Evolutionary conservation across 1,140 invertebrate species (phyloP), one percentile per base, ranked within the genome.

Genomic region (Zaprionus vittiger): DNA sequence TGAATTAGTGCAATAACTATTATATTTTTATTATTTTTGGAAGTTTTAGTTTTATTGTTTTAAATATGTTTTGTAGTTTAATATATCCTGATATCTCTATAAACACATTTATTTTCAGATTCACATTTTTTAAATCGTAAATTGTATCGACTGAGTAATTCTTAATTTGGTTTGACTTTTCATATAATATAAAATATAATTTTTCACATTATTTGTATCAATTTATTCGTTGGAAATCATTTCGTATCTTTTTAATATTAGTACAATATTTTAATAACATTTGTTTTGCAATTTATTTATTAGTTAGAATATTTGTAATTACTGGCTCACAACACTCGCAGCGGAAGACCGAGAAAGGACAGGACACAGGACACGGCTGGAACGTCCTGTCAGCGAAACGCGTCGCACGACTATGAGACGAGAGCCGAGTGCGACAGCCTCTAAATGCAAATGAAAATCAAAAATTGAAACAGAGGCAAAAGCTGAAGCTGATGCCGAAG

Each of bases 361-460:
- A 47, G 56, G 61, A 62, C 44, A 31, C 83, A 76, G 84, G 72
- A 79, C 81, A 79, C 71, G 72, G 79, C 28, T 80, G 83, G 77
- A 38, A 90, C 85, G 85, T 89, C 85, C 85, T 90, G 72, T 61
- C 85, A 74, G 66, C 69, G 61, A 73, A 85, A 64, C 85, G 79
- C 70, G 69, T 69, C 60, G 80, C 70, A 78, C 66, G 73, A 86
- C 83, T 87, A 83, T 86, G 83, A 83, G 52, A 49, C 77, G 60
- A 80, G 64, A 74, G 77, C 77, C 80, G 77, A 87, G 73, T 75
- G 56, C 66, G 80, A 55, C 80, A 69, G 80, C 69, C 83, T 87
- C 84, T 84, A 89, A 89, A 89, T 89, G 84, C 79, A 89, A 89
- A 89, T 89, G 75, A 81, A 89, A 89, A 90, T 89, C 83, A 77